Percentiles rank a stretch among this genome's conserved stretches.
phyloP scores from a whole-genome alignment of 2,888 invertebrate species.

The Lepidocyrtoides sp. region DNA sequence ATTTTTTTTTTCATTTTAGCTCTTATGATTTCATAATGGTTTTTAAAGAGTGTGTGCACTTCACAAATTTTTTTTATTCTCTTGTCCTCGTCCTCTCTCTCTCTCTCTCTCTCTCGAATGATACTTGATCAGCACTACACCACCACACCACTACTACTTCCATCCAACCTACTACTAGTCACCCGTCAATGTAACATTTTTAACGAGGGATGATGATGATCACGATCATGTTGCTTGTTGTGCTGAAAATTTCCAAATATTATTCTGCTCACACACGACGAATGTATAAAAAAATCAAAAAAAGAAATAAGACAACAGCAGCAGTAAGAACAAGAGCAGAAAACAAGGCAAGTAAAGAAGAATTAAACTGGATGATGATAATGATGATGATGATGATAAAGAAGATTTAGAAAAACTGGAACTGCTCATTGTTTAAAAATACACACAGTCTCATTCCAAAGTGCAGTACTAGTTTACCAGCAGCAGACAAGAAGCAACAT shows the following conservation, averaged over 20 bases:
- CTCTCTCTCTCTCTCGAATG: slow-evolving; percentile 52
- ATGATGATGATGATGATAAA: not conserved
- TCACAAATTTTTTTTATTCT: slow-evolving; percentile 50
- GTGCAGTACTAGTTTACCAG: not conserved
- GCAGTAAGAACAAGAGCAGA: not conserved
- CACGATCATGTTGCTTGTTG: slow-evolving; percentile 30
- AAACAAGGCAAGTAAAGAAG: not conserved
- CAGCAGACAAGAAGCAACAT: slow-evolving; percentile 19
- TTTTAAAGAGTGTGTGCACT: slow-evolving; percentile 64
- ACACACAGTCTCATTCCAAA: not conserved
- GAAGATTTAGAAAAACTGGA: slow-evolving; percentile 33
- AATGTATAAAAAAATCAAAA: not conserved
- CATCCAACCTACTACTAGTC: not conserved
- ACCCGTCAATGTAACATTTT: slow-evolving; percentile 24
- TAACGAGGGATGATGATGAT: slow-evolving; percentile 53
- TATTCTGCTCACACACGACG: slow-evolving; percentile 62
- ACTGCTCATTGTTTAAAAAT: slow-evolving; percentile 53
- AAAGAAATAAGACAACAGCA: not conserved
- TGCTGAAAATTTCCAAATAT: slow-evolving; percentile 44
- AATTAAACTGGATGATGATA: slow-evolving; percentile 36
- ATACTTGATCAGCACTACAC: slow-evolving; percentile 53
- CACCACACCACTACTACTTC: not conserved
- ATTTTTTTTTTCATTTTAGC: too few relatives aligned
- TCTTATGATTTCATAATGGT: slow-evolving; percentile 59
- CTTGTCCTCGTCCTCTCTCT: slow-evolving; percentile 16